These are phyloP conservation scores for Itoplectis maculator DNA, from an alignment of 2,888 invertebrate genomes.

Conservation along the genomic window DNA sequence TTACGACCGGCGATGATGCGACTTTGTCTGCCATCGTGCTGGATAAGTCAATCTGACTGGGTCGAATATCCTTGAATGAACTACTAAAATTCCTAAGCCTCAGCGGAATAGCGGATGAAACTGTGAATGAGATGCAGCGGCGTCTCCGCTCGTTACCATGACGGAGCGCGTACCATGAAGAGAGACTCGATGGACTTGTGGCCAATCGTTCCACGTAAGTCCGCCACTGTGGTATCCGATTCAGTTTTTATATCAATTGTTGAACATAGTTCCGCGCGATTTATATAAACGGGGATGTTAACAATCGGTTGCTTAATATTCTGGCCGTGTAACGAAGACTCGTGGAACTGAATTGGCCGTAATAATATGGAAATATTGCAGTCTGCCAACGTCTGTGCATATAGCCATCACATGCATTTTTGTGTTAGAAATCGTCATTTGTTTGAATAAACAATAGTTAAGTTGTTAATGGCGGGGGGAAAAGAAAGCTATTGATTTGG, in stretches of 20 bases:
- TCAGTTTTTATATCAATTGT: background rate
- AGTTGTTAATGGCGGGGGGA: too few relatives aligned
- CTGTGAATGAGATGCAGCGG: background rate
- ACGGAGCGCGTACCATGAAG: constrained; percentile 68
- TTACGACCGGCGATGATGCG: constrained; percentile 51
- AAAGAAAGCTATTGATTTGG: too few relatives aligned
- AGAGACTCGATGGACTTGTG: constrained; percentile 58
- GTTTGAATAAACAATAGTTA: too few relatives aligned
- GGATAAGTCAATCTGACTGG: background rate
- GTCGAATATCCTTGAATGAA: background rate
- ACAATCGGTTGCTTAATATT: background rate
- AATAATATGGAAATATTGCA: background rate
- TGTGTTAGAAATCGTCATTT: too few relatives aligned
- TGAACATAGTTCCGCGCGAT: background rate
- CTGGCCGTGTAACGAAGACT: background rate
- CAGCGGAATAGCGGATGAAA: background rate
- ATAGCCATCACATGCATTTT: background rate
- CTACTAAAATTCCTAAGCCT: background rate
- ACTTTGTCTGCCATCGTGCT: constrained; percentile 40
- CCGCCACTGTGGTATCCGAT: constrained; percentile 35
- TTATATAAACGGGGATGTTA: background rate
- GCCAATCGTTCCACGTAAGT: background rate
- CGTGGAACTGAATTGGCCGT: background rate
- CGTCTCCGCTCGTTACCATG: background rate
- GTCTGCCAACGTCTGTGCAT: background rate